phyloP scores from a whole-genome alignment of 1,140 invertebrate genomes.

The Pseudomyrmex flavicornis region DNA sequence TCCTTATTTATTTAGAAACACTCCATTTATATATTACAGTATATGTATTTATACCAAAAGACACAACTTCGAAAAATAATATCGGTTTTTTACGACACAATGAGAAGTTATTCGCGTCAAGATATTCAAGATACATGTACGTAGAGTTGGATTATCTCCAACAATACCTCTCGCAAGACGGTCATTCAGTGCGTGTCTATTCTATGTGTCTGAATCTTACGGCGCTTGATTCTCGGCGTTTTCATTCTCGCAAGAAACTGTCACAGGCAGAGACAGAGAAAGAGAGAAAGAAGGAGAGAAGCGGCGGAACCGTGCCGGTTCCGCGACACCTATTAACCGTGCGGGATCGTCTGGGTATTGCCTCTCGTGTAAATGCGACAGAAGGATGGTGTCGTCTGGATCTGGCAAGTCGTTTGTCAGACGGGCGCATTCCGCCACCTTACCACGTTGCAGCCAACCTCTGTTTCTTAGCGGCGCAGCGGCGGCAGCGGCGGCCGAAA shows the following conservation, averaged over 20 bases:
- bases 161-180: neutral
- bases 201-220: neutral
- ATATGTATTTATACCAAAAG: too few relatives aligned
- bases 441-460: conserved; percentile 2
- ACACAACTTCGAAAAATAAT: too few relatives aligned
- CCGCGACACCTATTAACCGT: conserved; percentile 42
- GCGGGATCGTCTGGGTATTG: conserved; percentile 25
- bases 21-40: too few relatives aligned
- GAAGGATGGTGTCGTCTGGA: conserved; percentile 54
- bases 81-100: too few relatives aligned
- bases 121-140: too few relatives aligned
- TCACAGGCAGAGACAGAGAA: conserved; percentile 7
- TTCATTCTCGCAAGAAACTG: conserved; percentile 30
- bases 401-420: conserved; percentile 71
- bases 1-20: too few relatives aligned
- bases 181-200: conserved; percentile 9
- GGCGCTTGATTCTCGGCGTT: conserved; percentile 30
- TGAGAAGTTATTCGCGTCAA: too few relatives aligned
- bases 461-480: conserved; percentile 44
- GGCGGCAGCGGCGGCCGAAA: conserved; percentile 57
- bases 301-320: conserved; percentile 6
- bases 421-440: conserved; percentile 23
- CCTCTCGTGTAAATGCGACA: conserved; percentile 40
- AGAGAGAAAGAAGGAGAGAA: neutral
- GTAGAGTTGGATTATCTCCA: neutral